Evolutionary conservation across 2,113 vertebrate genomes (phyloP).

Genomic region (Aptenodytes patagonicus): DNA sequence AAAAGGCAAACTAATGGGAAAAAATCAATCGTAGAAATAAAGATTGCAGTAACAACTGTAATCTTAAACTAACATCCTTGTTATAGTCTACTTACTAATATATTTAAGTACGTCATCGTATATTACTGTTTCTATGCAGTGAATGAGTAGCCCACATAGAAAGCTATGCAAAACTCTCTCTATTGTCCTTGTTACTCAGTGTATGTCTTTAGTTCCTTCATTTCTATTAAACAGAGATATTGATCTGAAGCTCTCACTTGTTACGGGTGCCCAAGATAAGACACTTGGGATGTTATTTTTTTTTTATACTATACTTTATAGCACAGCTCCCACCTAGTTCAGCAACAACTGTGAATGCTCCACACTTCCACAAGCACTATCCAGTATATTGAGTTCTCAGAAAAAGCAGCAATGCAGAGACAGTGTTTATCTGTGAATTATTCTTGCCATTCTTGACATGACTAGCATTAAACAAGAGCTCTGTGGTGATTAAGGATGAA

Average conservation of each 20-base stretch:
- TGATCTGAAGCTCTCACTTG: not conserved
- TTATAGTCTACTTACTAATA: not conserved
- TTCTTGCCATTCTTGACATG: not conserved
- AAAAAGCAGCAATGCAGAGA: not conserved
- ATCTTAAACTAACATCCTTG: not conserved
- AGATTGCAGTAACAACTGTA: not conserved
- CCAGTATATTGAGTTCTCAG: not conserved
- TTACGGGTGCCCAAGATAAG: not conserved
- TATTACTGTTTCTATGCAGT: not conserved
- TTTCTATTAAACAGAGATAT: not conserved
- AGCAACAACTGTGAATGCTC: not conserved
- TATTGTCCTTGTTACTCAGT: not conserved
- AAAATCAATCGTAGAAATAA: accelerated
- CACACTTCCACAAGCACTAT: not conserved
- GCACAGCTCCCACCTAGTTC: not conserved
- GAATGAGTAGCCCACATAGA: not conserved
- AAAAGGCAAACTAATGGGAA: not conserved
- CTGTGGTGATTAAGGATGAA: not conserved
- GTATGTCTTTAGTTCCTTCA: not conserved
- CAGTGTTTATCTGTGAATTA: not conserved
- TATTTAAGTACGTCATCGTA: not conserved
- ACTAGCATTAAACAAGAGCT: not conserved
- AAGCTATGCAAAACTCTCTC: not conserved
- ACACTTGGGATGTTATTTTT: not conserved
- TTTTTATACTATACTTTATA: not conserved